Base-by-base conservation (phyloP, 2,113 vertebrate genomes). In the Haemorhous mexicanus region DNA sequence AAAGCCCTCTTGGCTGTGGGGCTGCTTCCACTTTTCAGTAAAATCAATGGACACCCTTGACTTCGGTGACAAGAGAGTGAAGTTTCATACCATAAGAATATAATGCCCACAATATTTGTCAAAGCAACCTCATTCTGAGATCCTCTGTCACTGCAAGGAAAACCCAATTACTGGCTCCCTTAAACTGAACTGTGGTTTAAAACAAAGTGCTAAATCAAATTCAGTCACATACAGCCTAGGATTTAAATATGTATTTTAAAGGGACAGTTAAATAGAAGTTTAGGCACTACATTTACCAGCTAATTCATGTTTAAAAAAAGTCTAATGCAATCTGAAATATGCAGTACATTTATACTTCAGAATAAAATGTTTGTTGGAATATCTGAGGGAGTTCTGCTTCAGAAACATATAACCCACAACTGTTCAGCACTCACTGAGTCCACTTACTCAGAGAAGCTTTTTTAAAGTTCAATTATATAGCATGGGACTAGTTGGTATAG, bases 1-100 rank as follows among this genome's bases (percentile, higher is more conserved):
- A 95, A 92, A 96, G 72, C 17, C 37, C 58, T 89, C n/a, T 21
- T 89, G 76, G 77, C 58, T 62, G 32, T 50, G 27, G 33, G 23
- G 15, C 33, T 86, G 33, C 80, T 94, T 92, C 77, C 53, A 79
- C 89, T 84, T 87, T 84, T 91, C 84, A 89, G 74, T 72, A 86
- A 95, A 97, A 96, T 96, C 91, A 91, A 91, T 89, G 86, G 77
- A 76, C 55, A 95, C 56, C 66, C 80, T 93, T 94, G 76, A 95
- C 69, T 91, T 82, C 62, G 61, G 77, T 87, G 94, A 95, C 66
- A 94, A 84, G 37, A 87, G 84, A 43, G 39, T 84, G 68, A 89
- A 73, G 80, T 87, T 95, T 95, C 73, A 64, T 11, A 58, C 84
- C 80, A 76, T 89, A 94, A 93, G 84, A 90, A 81, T 50, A 86